phyloP scores from a whole-genome alignment of 2,113 vertebrate species.

The Pachypanchax playfairii region DNA sequence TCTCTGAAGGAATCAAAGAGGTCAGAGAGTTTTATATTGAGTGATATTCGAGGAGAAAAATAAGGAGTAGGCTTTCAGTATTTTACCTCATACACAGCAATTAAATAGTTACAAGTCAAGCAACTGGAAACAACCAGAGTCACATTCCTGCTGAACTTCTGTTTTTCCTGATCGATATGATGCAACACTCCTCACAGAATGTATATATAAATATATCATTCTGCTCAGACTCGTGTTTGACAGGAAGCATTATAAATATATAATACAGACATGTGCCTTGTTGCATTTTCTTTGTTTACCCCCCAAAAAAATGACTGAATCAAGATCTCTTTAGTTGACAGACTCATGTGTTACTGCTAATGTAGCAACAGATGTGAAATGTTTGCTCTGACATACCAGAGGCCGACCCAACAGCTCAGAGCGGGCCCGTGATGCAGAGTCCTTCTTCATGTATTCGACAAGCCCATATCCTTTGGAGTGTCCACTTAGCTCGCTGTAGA shows the following conservation, averaged over 20 bases:
- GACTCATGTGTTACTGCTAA: background rate
- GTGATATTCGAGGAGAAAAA: background rate
- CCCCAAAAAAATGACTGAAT: no score
- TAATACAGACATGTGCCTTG: no score
- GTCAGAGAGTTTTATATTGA: constrained; percentile 12
- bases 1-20: constrained; percentile 7
- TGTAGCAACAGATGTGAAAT: background rate
- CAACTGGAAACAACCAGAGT: background rate
- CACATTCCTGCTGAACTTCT: constrained; percentile 11
- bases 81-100: background rate
- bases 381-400: constrained; percentile 54
- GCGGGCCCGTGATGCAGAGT: constrained; percentile 93
- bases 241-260: background rate
- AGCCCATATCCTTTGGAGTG: constrained; percentile 97
- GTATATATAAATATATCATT: background rate
- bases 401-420: constrained; percentile 91
- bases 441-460: constrained; percentile 99
- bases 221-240: background rate
- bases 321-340: background rate
- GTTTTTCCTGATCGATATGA: background rate
- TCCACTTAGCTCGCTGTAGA: constrained; percentile 90
- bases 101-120: background rate
- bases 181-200: background rate
- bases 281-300: no score
- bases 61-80: background rate